A percentile compares a stretch with the other conserved stretches of the same genome.
phyloP scores from a whole-genome alignment of 2,113 vertebrate species.

The Maylandia zebra region DNA sequence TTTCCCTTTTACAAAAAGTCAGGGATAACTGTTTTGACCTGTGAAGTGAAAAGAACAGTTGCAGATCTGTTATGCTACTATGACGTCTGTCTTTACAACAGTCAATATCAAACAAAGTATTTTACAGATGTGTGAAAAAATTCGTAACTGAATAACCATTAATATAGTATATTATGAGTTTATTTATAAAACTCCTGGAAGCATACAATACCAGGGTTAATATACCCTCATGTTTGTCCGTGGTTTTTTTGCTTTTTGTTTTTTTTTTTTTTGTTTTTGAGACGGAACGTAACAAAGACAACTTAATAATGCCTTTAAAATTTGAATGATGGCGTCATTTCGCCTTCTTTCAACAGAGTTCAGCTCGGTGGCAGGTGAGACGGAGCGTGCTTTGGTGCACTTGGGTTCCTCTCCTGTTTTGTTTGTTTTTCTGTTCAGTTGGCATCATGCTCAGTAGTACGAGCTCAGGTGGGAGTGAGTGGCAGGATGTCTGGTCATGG shows the following conservation, averaged over 20 bases:
- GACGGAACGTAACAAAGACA: neutral
- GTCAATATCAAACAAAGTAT: conserved; percentile 18
- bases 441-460: conserved; percentile 63
- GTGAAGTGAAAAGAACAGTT: neutral
- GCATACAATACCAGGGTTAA: neutral
- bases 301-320: conserved; percentile 18
- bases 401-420: neutral
- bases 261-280: neutral
- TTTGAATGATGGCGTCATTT: conserved; percentile 6
- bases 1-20: conserved; percentile 57
- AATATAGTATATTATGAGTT: conserved; percentile 26
- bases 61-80: neutral
- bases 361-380: neutral
- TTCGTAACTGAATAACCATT: neutral
- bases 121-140: conserved; percentile 7
- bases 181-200: neutral
- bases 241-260: neutral
- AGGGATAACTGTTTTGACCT: conserved; percentile 6
- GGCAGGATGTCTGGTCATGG: conserved; percentile 64
- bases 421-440: neutral
- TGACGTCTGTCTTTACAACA: conserved; percentile 6
- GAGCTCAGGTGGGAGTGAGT: conserved; percentile 71
- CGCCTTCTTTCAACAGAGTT: conserved; percentile 22
- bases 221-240: neutral
- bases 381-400: neutral